Evolutionary conservation across 2,113 vertebrate genomes (phyloP), one percentile per base, ranked within the genome.

Genomic region (Pluvianellus socialis): DNA sequence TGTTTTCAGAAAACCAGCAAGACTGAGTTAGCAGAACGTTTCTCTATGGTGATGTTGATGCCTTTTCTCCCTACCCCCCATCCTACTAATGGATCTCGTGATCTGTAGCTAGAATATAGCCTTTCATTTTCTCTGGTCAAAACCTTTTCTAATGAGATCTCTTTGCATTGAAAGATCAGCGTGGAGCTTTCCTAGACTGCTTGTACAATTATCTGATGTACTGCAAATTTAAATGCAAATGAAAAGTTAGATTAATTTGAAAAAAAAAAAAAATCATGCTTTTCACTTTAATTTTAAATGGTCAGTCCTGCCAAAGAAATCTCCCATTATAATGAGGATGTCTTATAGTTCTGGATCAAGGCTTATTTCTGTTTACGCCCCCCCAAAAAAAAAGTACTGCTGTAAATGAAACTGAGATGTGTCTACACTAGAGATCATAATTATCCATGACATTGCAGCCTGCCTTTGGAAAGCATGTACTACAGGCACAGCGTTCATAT

Each of bases 361-460:
- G 22, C 74, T 95, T 89, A 55, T 82, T 94, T 72, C 21, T 73
- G 9, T 58, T 79, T 88, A 59, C 9, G 38, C 27, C 27, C 9
- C 26, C 5, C 26, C 61, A 17, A 80, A 58, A 74, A 47, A 40
- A 33, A 45, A 4, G 63, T 32, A 27, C 42, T 79, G 10, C 56
- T 28, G 14, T 71, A 61, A 72, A 42, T 68, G 70, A 82, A 96
- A 92, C 77, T 35, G 23, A 94, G 70, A 70, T 27, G 5, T 59
- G 52, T 86, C 42, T 77, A 20, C 26, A 30, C 35, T 79, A 73
- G 55, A 62, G 83, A 38, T 73, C 66, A 58, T 94, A 89, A 92
- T 96, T 94, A 87, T 53, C 77, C 63, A 14, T 91, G 96, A 88
- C 92, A 76, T 50, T 71, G 30, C 66, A 95, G 42, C 63, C 74